Conservation (phyloP, 2,113 vertebrate species). For the Aleadryas rufinucha region DNA sequence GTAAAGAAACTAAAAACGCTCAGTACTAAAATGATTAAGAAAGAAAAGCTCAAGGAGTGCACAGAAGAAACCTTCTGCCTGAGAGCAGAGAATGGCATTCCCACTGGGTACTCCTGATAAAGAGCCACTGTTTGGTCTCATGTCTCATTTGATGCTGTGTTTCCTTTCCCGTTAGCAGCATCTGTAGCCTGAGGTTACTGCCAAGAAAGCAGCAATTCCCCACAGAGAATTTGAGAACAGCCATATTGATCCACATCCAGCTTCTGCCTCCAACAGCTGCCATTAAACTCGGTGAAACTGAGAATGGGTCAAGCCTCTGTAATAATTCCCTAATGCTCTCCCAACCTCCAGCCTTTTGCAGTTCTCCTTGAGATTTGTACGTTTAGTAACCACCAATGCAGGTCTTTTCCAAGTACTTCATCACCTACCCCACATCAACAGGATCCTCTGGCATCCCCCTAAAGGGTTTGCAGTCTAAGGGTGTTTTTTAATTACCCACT, state of each 20-base stretch:
- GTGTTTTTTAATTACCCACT: not conserved
- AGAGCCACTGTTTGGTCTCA: not conserved
- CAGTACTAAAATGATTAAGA: not conserved
- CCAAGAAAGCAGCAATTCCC: not conserved
- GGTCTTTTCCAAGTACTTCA: not conserved
- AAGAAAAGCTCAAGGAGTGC: not conserved
- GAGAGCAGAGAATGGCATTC: not conserved
- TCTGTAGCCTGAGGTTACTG: not conserved
- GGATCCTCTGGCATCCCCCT: not conserved
- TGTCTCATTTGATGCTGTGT: not conserved
- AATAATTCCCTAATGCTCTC: not conserved
- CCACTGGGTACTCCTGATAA: not conserved
- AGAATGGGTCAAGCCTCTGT: not conserved
- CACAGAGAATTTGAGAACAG: not conserved
- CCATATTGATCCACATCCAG: not conserved
- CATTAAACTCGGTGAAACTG: not conserved
- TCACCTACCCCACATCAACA: not conserved
- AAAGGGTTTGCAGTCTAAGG: not conserved
- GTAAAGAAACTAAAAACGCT: not conserved
- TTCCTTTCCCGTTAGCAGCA: not conserved
- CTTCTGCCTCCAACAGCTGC: not conserved
- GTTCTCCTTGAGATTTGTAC: not conserved
- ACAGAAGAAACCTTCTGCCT: not conserved
- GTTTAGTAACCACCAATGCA: not conserved
- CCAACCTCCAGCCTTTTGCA: not conserved